These are phyloP conservation scores for Dyspetes luteomarginatus DNA, from an alignment of 2,888 invertebrate species.

Conservation along the genomic window DNA sequence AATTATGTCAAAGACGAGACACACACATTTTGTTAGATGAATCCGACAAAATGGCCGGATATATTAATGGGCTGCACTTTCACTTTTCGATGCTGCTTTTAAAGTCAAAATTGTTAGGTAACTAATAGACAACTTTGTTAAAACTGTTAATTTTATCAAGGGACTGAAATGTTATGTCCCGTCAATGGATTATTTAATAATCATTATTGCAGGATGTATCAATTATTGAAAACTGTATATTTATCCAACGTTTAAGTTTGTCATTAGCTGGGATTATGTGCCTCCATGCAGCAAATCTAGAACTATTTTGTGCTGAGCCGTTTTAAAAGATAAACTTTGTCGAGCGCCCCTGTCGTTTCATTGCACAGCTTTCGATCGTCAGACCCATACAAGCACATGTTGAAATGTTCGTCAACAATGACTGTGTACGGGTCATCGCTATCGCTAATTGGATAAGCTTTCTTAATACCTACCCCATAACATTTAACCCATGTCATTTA, in stretches of 20 bases:
- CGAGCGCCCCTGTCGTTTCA: neutral
- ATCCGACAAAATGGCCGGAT: neutral
- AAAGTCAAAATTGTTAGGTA: neutral
- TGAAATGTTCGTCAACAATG: neutral
- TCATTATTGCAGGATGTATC: no score
- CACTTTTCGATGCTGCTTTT: neutral
- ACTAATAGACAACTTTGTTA: no score
- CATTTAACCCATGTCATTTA: neutral
- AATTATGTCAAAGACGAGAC: slow-evolving; percentile 31
- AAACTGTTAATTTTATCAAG: no score
- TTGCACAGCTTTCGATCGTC: neutral
- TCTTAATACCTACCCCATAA: neutral
- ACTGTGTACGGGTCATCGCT: slow-evolving; percentile 14
- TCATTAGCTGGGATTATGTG: neutral
- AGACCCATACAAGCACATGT: neutral
- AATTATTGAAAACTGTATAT: neutral
- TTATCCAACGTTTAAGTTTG: neutral
- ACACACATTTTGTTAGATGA: slow-evolving; percentile 13
- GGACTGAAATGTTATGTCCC: no score
- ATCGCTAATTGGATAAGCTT: slow-evolving; percentile 34
- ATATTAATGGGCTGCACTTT: neutral
- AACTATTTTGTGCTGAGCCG: neutral
- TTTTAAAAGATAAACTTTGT: neutral
- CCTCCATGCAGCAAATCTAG: neutral
- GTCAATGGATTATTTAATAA: no score